Percentiles rank a stretch among this genome's conserved stretches.
phyloP scores from a whole-genome alignment of 92 coral and sea anemone species.

The Palythoa grandiflora region DNA sequence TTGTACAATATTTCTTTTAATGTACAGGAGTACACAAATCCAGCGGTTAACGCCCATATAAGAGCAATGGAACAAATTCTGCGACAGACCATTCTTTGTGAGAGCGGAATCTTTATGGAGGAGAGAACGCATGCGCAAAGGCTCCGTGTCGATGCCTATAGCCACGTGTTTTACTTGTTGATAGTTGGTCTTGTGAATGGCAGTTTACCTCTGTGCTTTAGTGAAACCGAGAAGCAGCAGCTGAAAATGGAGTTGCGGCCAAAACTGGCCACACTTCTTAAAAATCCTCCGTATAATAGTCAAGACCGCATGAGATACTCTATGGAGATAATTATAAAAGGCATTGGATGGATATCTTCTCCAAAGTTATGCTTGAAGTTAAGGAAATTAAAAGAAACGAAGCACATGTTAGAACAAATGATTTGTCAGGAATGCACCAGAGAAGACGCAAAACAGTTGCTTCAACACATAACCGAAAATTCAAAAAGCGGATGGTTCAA shows the following conservation, averaged over 20 bases:
- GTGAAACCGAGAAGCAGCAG: neutral
- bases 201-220: slow-evolving; percentile 6
- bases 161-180: slow-evolving; percentile 12
- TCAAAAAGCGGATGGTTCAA: slow-evolving; percentile 16
- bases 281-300: slow-evolving; percentile 10
- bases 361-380: neutral
- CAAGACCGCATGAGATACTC: slow-evolving; percentile 28
- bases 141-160: slow-evolving; percentile 8
- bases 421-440: neutral
- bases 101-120: neutral
- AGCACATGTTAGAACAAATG: neutral
- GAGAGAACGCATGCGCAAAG: slow-evolving; percentile 36
- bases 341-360: neutral
- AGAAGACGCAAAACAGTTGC: neutral
- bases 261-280: slow-evolving; percentile 14
- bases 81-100: slow-evolving; percentile 6
- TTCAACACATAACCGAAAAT: neutral
- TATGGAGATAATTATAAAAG: slow-evolving; percentile 12
- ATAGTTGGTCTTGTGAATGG: slow-evolving; percentile 6
- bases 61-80: neutral
- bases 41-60: slow-evolving; percentile 18
- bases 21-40: slow-evolving; percentile 3
- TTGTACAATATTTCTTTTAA: neutral
- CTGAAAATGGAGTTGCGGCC: neutral
- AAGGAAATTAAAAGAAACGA: neutral